These are phyloP conservation scores for Tonatia bakeri DNA, from an alignment of 2,113 vertebrate species.

Conservation along the genomic window DNA sequence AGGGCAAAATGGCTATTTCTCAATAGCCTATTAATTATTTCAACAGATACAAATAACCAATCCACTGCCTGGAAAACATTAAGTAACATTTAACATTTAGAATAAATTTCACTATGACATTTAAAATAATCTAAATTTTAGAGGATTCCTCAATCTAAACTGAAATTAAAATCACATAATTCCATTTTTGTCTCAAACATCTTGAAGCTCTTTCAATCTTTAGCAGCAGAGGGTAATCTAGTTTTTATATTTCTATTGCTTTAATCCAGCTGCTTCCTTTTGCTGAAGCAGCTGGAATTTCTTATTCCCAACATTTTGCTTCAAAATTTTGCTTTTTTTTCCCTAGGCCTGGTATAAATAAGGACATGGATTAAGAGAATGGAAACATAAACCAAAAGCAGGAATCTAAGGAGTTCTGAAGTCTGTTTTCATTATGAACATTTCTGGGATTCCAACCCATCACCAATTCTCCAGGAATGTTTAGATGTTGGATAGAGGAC, in stretches of 20 bases:
- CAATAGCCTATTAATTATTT: conserved; percentile 20
- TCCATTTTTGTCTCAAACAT: conserved; percentile 49
- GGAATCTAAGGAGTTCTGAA: conserved; percentile 23
- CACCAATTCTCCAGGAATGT: conserved; percentile 23
- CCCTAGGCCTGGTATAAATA: conserved; percentile 66
- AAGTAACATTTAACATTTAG: conserved; percentile 16
- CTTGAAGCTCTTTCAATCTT: conserved; percentile 57
- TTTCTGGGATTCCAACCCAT: neutral
- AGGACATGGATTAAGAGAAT: conserved; percentile 57
- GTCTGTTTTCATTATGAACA: conserved; percentile 23
- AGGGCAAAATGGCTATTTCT: conserved; percentile 31
- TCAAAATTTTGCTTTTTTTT: conserved; percentile 61
- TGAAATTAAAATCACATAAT: conserved; percentile 57
- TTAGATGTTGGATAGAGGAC: neutral
- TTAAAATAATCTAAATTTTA: neutral
- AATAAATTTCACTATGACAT: neutral
- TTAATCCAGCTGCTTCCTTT: conserved; percentile 71
- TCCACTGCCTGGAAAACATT: neutral
- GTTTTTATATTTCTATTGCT: conserved; percentile 50
- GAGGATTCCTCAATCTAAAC: neutral
- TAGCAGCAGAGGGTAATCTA: conserved; percentile 6
- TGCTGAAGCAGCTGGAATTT: conserved; percentile 71
- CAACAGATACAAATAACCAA: neutral
- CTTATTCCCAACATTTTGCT: conserved; percentile 61
- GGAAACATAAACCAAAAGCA: conserved; percentile 50